Base-by-base conservation (phyloP, 2,888 invertebrate genomes). In the Drosophila birchii region DNA sequence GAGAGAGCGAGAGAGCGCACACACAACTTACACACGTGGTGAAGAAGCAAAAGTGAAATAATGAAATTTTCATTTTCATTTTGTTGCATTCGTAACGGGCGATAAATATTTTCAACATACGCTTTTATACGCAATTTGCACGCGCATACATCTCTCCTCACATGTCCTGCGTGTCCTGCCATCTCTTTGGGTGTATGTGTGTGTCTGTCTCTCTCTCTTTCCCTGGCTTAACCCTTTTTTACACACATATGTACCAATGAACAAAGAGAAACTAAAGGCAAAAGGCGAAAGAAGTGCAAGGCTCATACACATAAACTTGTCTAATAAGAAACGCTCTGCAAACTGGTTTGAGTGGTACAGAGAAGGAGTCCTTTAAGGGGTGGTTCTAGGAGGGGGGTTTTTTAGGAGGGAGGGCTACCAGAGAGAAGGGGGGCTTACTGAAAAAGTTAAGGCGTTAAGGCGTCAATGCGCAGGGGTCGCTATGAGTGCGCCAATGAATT, bases 81-180 rank as follows among this genome's bases (percentile, higher is more conserved):
- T 90, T 86, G 90, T 88, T 89, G 88, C 88, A 91, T 91, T 90
- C 90, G 90, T 78, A 90, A 91, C 90, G 91, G 84, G 91, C 79
- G 90, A 90, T 90, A 90, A 90, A 90, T 90, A 91, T 90, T 88
- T 91, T 86, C 83, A 90, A 86, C 89, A 90, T 79, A 82, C 81
- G 78, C 80, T 88, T 86, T 86, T 86, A 88, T 88, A 87, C 90
- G 90, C 90, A 87, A 87, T 90, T 87, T 87, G 69, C 86, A 87
- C 90, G 87, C 89, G 70, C 81, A 90, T 86, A 78, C 89, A 89
- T 86, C 89, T 78, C 79, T 85, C 36, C 57, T 6, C 83, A 80
- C 72, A 67, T 67, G 63, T 70, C 62, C 75, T 74, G 44, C 51
- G 34, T 43, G 29, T 62, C 61, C 51, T 55, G 29, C 9, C 34